Evolutionary conservation across 2,888 invertebrate species (phyloP), one percentile per base, ranked within the genome.

Genomic region (Eueremaeus valkanovi): DNA sequence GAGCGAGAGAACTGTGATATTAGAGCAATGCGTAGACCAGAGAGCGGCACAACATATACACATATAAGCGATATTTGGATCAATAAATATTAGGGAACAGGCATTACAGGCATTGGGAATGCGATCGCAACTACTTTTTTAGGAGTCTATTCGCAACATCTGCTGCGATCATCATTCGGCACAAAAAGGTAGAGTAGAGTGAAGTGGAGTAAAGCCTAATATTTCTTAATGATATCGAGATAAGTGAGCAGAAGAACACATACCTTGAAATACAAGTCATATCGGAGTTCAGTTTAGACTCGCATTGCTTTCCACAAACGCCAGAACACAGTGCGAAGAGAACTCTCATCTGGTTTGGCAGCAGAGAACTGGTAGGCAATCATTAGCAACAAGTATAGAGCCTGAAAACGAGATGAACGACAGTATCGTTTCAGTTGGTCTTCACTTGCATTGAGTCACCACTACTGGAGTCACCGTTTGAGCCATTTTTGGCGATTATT

Each of bases 341-440:
- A n/a, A n/a, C n/a, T n/a, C n/a, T n/a, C n/a, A n/a, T n/a, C n/a
- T n/a, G n/a, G n/a, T n/a, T n/a, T n/a, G n/a, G n/a, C 24, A 21
- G 24, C 27, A 27, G 21, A 55, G 55, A 21, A 55, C 55, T 55
- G 55, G 55, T 21, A 55, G 55, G 21, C 55, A 55, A 31, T 18
- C 61, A 61, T 61, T 61, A 61, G 61, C 61, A 61, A 61, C 61
- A 61, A 61, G 61, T 61, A 61, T 61, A 61, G 61, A 61, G 61
- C 24, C 61, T 16, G n/a, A 55, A 55, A 24, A n/a, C 31, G n/a
- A n/a, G n/a, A n/a, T n/a, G 24, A 55, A 21, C 21, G 24, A 21
- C 21, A 27, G 27, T 55, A 27, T 55, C 55, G 55, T n/a, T 27
- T 49, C 55, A n/a, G 27, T 55, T 55, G 55, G n/a, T 24, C 55